These are phyloP conservation scores for Columba livia DNA, from an alignment of 2,113 vertebrate species.

Conservation along the genomic window DNA sequence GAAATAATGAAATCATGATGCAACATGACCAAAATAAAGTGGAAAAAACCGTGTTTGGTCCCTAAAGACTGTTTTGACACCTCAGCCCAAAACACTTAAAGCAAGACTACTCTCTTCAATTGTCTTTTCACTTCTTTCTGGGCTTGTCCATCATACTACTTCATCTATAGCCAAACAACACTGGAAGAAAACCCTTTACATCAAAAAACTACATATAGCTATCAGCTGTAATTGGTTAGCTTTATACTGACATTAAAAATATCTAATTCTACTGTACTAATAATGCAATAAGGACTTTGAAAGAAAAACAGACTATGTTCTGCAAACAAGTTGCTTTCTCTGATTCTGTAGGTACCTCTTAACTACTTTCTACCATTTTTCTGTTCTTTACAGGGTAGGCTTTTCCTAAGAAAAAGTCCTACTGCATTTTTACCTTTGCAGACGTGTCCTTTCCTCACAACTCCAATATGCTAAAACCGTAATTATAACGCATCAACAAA, in stretches of 20 bases:
- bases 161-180: fast-evolving
- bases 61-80: neutral
- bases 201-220: neutral
- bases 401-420: neutral
- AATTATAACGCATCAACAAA: neutral
- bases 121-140: neutral
- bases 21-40: neutral
- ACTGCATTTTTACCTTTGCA: neutral
- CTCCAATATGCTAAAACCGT: neutral
- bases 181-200: neutral
- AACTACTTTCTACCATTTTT: neutral
- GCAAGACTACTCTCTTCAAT: neutral
- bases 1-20: neutral
- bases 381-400: neutral
- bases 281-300: neutral
- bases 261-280: neutral
- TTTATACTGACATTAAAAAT: neutral
- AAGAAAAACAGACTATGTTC: neutral
- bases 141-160: neutral
- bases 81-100: neutral
- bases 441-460: neutral
- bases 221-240: neutral
- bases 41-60: neutral
- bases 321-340: neutral
- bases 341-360: neutral